phyloP scores from a whole-genome alignment of 2,797 vertebrate genomes.

The Trachurus trachurus region DNA sequence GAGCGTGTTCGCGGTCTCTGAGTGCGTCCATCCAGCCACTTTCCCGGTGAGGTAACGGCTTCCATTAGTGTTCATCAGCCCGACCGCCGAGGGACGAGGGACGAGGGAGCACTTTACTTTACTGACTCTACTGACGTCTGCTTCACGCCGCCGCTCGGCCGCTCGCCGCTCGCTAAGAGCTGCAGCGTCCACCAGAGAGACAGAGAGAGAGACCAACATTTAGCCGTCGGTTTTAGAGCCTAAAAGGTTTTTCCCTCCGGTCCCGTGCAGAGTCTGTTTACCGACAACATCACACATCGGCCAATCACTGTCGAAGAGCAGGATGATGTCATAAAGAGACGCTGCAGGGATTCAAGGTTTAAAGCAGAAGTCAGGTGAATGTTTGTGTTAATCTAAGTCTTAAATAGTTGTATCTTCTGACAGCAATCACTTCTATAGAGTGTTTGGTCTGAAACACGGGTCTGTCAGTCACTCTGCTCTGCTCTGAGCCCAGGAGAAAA shows the following conservation, averaged over 20 bases:
- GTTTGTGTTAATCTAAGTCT: too few relatives aligned
- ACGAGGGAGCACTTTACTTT: too few relatives aligned
- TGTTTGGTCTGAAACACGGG: too few relatives aligned
- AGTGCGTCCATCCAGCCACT: constrained; percentile 71
- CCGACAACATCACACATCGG: too few relatives aligned
- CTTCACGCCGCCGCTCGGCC: constrained; percentile 65
- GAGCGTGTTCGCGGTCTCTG: constrained; percentile 52
- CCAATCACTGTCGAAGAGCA: too few relatives aligned
- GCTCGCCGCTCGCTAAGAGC: constrained; percentile 75
- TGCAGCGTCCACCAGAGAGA: constrained; percentile 69
- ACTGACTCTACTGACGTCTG: constrained; percentile 84
- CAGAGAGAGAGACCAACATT: constrained; percentile 16
- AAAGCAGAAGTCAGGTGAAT: too few relatives aligned
- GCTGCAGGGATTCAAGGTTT: too few relatives aligned
- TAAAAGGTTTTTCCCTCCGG: constrained; percentile 68
- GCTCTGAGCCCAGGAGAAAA: too few relatives aligned
- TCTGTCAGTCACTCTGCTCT: too few relatives aligned
- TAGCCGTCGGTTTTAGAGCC: constrained; percentile 49
- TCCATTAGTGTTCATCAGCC: constrained; percentile 87
- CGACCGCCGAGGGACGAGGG: constrained; percentile 79
- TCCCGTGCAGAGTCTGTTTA: not conserved
- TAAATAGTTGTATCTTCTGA: too few relatives aligned
- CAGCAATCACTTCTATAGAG: too few relatives aligned
- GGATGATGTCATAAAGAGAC: too few relatives aligned
- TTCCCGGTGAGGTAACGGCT: constrained; percentile 85